These are phyloP conservation scores for Ianthella basta DNA, from an alignment of 37 sponge, comb jelly and placozoan genomes.

Conservation along the genomic window DNA sequence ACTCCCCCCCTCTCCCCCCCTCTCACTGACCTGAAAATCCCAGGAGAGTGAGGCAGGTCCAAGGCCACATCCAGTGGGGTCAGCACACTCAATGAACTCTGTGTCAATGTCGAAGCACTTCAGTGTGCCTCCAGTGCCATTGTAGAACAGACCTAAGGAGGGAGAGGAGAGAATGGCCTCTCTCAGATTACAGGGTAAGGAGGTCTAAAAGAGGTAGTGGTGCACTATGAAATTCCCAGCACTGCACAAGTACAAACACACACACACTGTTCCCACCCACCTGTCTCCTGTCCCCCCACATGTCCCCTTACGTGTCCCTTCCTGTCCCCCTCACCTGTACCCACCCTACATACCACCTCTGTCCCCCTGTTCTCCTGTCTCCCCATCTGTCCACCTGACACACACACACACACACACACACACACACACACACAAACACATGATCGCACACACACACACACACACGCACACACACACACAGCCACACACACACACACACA, in stretches of 20 bases:
- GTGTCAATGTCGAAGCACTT: conserved; percentile 72
- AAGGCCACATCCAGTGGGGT: conserved; percentile 81
- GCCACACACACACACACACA: neutral
- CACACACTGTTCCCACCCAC: too few species aligned
- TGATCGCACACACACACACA: neutral
- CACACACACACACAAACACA: conserved; percentile 27
- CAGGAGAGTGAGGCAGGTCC: conserved; percentile 70
- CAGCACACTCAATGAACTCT: conserved; percentile 90
- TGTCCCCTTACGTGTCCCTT: too few species aligned
- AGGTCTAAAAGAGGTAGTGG: too few species aligned
- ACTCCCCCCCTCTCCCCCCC: neutral
- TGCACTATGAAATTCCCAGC: too few species aligned
- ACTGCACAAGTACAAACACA: conserved; percentile 17
- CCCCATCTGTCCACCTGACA: too few species aligned
- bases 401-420: neutral
- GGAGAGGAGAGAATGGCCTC: too few species aligned
- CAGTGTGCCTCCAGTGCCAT: conserved; percentile 74
- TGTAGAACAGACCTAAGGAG: conserved; percentile 77
- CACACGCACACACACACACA: conserved; percentile 8
- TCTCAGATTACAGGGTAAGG: too few species aligned
- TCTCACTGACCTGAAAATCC: conserved; percentile 76
- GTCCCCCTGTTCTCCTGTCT: too few species aligned
- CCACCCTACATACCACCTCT: too few species aligned
- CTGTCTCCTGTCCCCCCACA: too few species aligned
- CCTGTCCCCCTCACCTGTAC: too few species aligned